A percentile compares a stretch with the other conserved stretches of the same genome.
phyloP scores from a whole-genome alignment of 2,113 vertebrate genomes.

The Axis porcinus region DNA sequence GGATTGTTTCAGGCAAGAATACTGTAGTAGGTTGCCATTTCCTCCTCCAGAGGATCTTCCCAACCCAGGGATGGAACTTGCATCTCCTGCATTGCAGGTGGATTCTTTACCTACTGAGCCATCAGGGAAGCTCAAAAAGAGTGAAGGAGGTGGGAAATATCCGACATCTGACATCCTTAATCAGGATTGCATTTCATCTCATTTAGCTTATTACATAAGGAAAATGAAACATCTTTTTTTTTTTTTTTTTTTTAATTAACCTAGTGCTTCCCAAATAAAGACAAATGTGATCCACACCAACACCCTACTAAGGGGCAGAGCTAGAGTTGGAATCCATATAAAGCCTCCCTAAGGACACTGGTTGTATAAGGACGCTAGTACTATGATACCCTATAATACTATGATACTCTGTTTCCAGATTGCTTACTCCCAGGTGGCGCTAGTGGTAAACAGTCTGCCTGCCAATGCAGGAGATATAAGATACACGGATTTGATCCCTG shows the following conservation, averaged over 20 bases:
- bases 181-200: neutral
- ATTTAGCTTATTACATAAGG: neutral
- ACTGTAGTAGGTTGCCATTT: neutral
- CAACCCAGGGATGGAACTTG: neutral
- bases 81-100: neutral
- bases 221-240: neutral
- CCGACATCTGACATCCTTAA: neutral
- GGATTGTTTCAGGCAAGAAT: neutral
- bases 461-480: neutral
- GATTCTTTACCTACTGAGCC: neutral
- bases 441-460: neutral
- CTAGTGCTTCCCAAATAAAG: neutral
- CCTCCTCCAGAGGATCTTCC: neutral
- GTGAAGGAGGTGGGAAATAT: neutral
- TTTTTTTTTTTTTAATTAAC: neutral
- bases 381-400: neutral
- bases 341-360: neutral
- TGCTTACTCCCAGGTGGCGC: neutral
- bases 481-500: fast-evolving
- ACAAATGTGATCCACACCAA: neutral
- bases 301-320: neutral
- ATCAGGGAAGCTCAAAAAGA: neutral
- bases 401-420: neutral
- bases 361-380: neutral
- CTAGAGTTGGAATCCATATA: neutral